Percentiles rank a stretch among this genome's conserved stretches.
These are phyloP conservation scores for Hypothenemus hampei DNA, from an alignment of 1,140 invertebrate species.

Conservation along the genomic window DNA sequence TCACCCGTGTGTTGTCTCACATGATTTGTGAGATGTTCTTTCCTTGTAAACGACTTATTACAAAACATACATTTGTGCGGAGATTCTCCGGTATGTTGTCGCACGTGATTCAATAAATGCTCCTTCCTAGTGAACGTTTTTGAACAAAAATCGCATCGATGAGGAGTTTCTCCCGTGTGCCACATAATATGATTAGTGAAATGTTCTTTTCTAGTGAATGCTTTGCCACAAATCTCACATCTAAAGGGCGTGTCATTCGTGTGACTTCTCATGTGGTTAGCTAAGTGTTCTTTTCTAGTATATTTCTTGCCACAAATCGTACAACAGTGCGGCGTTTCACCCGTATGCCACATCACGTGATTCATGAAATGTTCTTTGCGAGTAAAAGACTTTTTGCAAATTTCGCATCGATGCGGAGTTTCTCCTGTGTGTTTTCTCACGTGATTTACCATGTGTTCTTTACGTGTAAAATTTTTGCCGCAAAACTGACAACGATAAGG, in stretches of 20 bases:
- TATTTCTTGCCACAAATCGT: conserved; percentile 72
- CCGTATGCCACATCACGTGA: conserved; percentile 61
- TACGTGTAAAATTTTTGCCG: conserved; percentile 65
- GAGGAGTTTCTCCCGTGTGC: conserved; percentile 83
- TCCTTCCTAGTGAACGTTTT: conserved; percentile 80
- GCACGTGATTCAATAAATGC: conserved; percentile 75
- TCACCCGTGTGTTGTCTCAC: conserved; percentile 76
- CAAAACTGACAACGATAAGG: conserved; percentile 64
- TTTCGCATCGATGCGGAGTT: conserved; percentile 69
- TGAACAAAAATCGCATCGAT: conserved; percentile 77
- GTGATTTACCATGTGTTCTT: conserved; percentile 63
- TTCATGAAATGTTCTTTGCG: conserved; percentile 65
- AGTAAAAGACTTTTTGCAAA: conserved; percentile 64
- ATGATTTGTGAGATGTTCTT: conserved; percentile 79
- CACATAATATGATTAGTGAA: conserved; percentile 83
- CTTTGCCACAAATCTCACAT: conserved; percentile 81
- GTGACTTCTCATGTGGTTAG: conserved; percentile 72
- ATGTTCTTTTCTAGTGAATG: conserved; percentile 80
- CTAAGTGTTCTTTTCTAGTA: conserved; percentile 70
- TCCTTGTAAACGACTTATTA: conserved; percentile 75
- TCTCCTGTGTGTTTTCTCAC: conserved; percentile 68
- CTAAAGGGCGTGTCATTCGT: conserved; percentile 50
- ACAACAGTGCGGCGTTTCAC: conserved; percentile 69
- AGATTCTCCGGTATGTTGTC: conserved; percentile 76
- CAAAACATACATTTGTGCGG: conserved; percentile 77